phyloP scores from a whole-genome alignment of 2,888 invertebrate species.

The Lasioglossum morio region DNA sequence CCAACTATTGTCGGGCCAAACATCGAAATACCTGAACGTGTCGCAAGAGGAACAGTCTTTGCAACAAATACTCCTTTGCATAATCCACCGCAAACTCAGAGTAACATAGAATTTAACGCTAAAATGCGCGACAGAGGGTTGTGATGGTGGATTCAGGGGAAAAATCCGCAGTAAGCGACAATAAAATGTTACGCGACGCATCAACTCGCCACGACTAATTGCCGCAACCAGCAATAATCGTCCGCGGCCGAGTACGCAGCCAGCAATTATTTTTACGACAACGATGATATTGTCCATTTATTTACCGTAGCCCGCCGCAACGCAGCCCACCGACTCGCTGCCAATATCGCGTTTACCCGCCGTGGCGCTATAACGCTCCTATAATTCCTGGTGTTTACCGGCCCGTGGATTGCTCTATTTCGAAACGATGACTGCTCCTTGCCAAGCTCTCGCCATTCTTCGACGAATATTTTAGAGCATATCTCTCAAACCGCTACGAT shows the following conservation, averaged over 20 bases:
- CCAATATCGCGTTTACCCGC: constrained; percentile 68
- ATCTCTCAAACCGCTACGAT: neutral
- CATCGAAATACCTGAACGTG: neutral
- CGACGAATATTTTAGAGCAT: neutral
- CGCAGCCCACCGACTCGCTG: constrained; percentile 50
- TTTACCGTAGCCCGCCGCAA: constrained; percentile 63
- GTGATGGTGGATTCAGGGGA: constrained; percentile 39
- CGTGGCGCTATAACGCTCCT: constrained; percentile 58
- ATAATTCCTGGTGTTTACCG: constrained; percentile 65
- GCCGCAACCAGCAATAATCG: constrained; percentile 71
- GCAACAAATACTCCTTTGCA: neutral
- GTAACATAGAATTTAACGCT: neutral
- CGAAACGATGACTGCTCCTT: neutral
- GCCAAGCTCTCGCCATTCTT: constrained; percentile 29
- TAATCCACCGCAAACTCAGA: neutral
- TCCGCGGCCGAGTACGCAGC: constrained; percentile 51
- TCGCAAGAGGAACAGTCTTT: neutral
- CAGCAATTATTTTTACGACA: constrained; percentile 74
- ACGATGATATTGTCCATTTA: constrained; percentile 73
- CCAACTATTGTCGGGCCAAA: neutral
- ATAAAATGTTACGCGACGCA: constrained; percentile 71
- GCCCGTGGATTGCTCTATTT: constrained; percentile 65
- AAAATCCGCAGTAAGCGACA: constrained; percentile 69
- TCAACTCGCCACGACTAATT: constrained; percentile 72
- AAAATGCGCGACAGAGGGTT: neutral